phyloP scores from a whole-genome alignment of 1,140 invertebrate genomes.

The Pachypeltis micranthus region DNA sequence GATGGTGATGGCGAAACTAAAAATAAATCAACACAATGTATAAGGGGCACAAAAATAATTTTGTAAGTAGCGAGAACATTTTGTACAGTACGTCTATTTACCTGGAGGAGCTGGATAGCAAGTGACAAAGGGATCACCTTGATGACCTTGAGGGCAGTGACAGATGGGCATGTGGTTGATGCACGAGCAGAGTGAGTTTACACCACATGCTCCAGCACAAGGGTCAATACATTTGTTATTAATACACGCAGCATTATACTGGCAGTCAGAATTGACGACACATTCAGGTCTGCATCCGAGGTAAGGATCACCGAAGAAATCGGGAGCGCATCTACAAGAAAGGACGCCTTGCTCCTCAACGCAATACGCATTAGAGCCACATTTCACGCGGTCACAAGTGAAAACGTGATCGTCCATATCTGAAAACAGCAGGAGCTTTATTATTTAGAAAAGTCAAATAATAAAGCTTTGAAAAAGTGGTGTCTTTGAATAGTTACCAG shows the following conservation, averaged over 20 bases:
- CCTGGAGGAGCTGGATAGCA: slow-evolving; percentile 43
- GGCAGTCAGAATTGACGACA: slow-evolving; percentile 64
- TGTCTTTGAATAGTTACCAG: slow-evolving; percentile 34
- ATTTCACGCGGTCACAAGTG: slow-evolving; percentile 54
- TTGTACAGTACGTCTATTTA: slow-evolving; percentile 19
- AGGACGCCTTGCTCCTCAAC: slow-evolving; percentile 43
- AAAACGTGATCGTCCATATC: slow-evolving; percentile 39
- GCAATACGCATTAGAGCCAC: slow-evolving; percentile 64
- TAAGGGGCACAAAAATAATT: too few species aligned
- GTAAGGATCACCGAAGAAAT: slow-evolving; percentile 50
- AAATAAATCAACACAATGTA: neutral
- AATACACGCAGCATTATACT: slow-evolving; percentile 51
- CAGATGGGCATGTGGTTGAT: slow-evolving; percentile 69
- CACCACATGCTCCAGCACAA: slow-evolving; percentile 62
- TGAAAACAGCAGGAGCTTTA: slow-evolving; percentile 11
- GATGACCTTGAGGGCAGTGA: slow-evolving; percentile 54
- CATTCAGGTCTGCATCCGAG: slow-evolving; percentile 63
- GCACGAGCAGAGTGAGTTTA: slow-evolving; percentile 57
- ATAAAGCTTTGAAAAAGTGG: slow-evolving; percentile 12
- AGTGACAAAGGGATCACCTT: slow-evolving; percentile 65
- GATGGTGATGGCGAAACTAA: slow-evolving; percentile 19
- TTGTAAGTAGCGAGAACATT: neutral
- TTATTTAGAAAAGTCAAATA: neutral
- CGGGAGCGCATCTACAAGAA: slow-evolving; percentile 51
- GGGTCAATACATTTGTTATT: slow-evolving; percentile 71